Evolutionary conservation across 2,113 vertebrate species (phyloP).

Genomic region (Lutjanus erythropterus): DNA sequence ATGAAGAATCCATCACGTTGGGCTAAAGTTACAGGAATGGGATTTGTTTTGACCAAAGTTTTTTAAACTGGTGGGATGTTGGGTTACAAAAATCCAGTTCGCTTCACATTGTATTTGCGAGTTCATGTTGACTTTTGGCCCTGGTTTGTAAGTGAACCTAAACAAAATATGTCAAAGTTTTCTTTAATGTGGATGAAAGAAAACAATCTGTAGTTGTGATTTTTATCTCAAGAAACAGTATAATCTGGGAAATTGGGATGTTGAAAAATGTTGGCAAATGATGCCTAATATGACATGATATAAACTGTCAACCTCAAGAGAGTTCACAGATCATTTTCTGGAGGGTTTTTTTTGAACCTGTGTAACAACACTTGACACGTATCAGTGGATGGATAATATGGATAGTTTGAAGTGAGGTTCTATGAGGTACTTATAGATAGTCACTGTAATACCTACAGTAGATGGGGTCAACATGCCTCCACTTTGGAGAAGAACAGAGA

Average conservation of each 20-base stretch:
- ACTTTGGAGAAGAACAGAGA: too few relatives aligned
- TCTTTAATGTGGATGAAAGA: neutral
- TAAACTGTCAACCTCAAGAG: neutral
- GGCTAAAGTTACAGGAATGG: conserved; percentile 3
- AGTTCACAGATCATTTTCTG: neutral
- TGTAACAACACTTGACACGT: neutral
- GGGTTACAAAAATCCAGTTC: neutral
- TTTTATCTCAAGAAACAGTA: neutral
- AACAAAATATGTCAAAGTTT: neutral
- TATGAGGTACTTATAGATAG: too few relatives aligned
- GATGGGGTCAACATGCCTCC: too few relatives aligned
- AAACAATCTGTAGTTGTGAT: neutral
- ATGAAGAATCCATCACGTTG: conserved; percentile 8
- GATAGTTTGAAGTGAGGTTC: too few relatives aligned
- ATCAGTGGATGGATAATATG: too few relatives aligned
- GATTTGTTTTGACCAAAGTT: conserved; percentile 7
- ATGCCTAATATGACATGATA: neutral
- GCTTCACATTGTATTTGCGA: neutral
- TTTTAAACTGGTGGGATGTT: neutral
- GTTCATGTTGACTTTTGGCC: neutral
- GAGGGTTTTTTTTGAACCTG: neutral
- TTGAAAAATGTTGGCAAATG: neutral
- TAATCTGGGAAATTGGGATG: neutral
- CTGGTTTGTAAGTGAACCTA: neutral
- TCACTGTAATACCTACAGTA: too few relatives aligned